Conservation (phyloP, 2,797 vertebrate species). For the Pseudochirops corinnae region DNA sequence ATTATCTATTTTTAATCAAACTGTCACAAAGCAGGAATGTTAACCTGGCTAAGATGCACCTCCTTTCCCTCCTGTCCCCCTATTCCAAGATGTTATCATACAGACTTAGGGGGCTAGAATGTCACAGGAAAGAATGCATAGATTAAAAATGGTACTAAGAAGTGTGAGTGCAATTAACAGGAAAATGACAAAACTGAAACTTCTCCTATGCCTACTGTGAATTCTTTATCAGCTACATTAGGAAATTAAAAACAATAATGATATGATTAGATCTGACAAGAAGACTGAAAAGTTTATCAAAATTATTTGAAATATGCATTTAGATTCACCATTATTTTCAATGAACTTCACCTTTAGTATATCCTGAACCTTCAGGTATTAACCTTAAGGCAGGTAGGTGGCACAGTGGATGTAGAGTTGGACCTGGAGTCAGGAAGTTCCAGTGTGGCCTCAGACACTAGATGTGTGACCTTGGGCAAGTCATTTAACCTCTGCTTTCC, state of each 20-base stretch:
- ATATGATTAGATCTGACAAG: background rate
- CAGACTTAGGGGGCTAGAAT: background rate
- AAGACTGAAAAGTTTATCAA: background rate
- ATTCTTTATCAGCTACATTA: background rate
- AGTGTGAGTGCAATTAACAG: background rate
- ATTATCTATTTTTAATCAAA: background rate
- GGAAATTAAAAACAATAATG: background rate
- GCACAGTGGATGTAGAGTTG: background rate
- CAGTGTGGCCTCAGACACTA: background rate
- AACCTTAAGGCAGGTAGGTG: background rate
- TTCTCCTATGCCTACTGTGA: background rate
- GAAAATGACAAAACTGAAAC: background rate
- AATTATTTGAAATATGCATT: background rate
- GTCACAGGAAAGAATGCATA: background rate
- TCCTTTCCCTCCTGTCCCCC: background rate
- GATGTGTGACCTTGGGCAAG: background rate
- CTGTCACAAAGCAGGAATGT: background rate
- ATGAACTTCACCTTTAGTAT: background rate
- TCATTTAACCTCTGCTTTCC: background rate
- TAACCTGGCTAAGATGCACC: background rate
- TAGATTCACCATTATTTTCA: background rate
- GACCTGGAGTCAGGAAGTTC: background rate
- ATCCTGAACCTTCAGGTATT: background rate
- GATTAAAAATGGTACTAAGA: background rate
- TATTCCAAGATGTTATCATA: background rate